Conservation (phyloP, 2,888 invertebrate genomes). For the Chalcosyrphus nemorum region DNA sequence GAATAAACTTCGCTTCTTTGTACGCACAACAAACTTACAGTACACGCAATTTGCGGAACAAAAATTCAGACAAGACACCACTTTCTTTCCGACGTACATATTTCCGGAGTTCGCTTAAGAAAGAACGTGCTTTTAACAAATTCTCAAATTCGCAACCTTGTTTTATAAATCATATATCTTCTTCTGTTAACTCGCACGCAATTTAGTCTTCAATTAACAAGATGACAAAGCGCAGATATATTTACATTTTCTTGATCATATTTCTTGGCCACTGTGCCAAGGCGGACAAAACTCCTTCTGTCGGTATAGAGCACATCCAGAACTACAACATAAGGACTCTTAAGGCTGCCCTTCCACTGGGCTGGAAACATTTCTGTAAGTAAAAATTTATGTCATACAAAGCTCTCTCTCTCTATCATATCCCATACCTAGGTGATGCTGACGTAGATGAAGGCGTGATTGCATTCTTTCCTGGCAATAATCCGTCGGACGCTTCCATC, state of each 20-base stretch:
- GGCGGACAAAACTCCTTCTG: neutral
- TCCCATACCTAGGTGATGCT: conserved; percentile 78
- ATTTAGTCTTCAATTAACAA: neutral
- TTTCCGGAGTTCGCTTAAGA: neutral
- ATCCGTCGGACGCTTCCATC: conserved; percentile 78
- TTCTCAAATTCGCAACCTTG: neutral
- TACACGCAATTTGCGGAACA: neutral
- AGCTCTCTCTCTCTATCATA: neutral
- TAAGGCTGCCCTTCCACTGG: neutral
- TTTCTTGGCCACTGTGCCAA: neutral
- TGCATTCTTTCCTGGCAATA: conserved; percentile 77
- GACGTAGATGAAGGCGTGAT: conserved; percentile 79
- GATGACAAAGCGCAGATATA: neutral
- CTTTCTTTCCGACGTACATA: neutral
- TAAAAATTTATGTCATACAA: neutral
- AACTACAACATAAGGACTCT: conserved; percentile 29
- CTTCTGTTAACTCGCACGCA: neutral
- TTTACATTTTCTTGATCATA: neutral
- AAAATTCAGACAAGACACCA: conserved; percentile 11
- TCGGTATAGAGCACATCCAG: conserved; percentile 34
- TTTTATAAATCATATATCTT: conserved; percentile 14
- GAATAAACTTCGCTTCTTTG: neutral
- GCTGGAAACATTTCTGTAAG: conserved; percentile 52
- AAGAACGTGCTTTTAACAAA: conserved; percentile 6
- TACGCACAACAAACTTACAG: neutral